Evolutionary conservation across 2,113 vertebrate genomes (phyloP), one percentile per base, ranked within the genome.

Genomic region (Oxyura jamaicensis): DNA sequence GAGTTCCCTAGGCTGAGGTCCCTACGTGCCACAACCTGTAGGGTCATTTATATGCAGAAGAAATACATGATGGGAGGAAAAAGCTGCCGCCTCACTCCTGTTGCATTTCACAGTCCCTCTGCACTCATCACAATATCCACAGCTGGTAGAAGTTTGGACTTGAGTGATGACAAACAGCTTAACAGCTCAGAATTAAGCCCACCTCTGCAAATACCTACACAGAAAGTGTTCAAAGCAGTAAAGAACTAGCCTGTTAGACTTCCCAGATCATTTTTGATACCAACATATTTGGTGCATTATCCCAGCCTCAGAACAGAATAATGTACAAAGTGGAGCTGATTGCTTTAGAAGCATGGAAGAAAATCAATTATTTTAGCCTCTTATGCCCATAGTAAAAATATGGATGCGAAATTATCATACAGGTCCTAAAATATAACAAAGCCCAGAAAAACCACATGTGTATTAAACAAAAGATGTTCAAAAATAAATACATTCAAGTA

Each of bases 401-500:
- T 0, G 5, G 55, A 87, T 20, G 28, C n/a, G 58, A 17, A 63
- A 39, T 35, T 71, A 73, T 28, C 31, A 66, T 8, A 79, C 46
- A 73, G 41, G 52, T 50, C 72, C 36, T 12, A 29, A 56, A 44
- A 66, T 22, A 46, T 68, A 82, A 75, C 39, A 8, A 71, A 82
- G 78, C 5, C 60, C 79, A 76, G 65, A 73, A 74, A 65, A 92
- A 79, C 65, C 48, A 66, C 19, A 29, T 3, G 5, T 8, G 58
- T 58, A 5, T 55, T 74, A 28, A 39, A 68, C 62, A 73, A 44
- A 75, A 65, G n/a, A 74, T 11, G 26, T 46, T 33, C 50, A 89
- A 48, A 87, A 96, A 87, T 87, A 89, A 80, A 95, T 74, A 86
- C 8, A 85, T 23, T 55, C 55, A 60, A 95, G 77, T 96, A 93